Base-by-base conservation (phyloP, 2,797 vertebrate species). In the Staurois parvus region DNA sequence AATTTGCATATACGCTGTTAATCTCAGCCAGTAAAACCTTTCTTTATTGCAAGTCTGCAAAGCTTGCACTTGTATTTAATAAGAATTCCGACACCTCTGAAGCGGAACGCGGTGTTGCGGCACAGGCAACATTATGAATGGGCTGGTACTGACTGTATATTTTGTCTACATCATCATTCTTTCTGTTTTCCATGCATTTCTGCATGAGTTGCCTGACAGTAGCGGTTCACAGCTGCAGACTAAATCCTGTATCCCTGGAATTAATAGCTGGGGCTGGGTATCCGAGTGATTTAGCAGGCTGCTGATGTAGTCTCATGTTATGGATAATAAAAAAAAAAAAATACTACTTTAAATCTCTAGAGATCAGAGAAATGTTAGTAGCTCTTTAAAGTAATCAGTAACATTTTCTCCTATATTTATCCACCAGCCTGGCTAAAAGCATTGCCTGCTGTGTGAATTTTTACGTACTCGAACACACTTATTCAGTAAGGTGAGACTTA, bases 171-270 rank as follows among this genome's bases (percentile, higher is more conserved):
- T 84, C 67, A 62, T 52, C 59, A 34, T 67, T 79, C 62, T 77
- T 79, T 37, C 56, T 40, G 32, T 68, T 67, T 68, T 48, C 70
- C 32, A 77, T 30, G 24, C 45, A n/a, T 69, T 76, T 45, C 7
- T 32, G 26, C 76, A 34, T 73, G 56, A 79, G 72, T 30, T 34
- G 29, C 21, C 64, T 66, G 42, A 67, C 48, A 34, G 29, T 45
- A 68, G 81, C 15, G 28, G 24, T 32, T 66, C 29, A 40, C 29
- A 79, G 72, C 56, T 75, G 37, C 32, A 76, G 9, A 84, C 29
- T 76, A 84, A 70, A 72, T 84, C 29, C 30, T 77, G 32, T 28
- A 68, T 84, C 64, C 8, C 40, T 42, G 42, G 45, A 84, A 70
- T 34, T 72, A 69, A 70, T 70, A 77, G n/a, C 28, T 17, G 12